These are phyloP conservation scores for Hydrozoanthus gracilis DNA, from an alignment of 92 coral and sea anemone genomes.

Conservation along the genomic window DNA sequence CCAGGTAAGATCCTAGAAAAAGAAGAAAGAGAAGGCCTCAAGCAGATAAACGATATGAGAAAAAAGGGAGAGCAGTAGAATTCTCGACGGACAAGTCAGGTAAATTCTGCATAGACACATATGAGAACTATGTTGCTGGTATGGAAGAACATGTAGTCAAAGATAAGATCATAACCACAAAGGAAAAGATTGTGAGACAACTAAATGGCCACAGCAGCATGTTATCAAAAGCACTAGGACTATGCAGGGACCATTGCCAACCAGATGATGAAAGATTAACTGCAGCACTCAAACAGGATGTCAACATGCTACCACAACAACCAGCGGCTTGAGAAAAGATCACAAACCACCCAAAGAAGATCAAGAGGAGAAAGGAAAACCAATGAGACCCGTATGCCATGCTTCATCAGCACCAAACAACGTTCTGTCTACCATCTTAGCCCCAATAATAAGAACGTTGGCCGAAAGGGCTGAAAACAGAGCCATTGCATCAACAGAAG, in stretches of 20 bases:
- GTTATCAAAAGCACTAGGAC: conserved; percentile 22
- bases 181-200: conserved; percentile 23
- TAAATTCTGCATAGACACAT: conserved; percentile 6
- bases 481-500: conserved; percentile 35
- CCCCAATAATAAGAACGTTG: conserved; percentile 7
- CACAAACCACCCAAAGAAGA: conserved; percentile 27
- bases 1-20: neutral
- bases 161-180: conserved; percentile 22
- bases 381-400: conserved; percentile 42
- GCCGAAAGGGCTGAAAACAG: conserved; percentile 19
- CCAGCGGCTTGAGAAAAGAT: conserved; percentile 36
- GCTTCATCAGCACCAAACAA: conserved; percentile 34
- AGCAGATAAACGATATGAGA: neutral
- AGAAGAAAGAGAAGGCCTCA: conserved; percentile 25
- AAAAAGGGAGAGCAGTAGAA: conserved; percentile 23
- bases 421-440: conserved; percentile 14
- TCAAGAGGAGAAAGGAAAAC: conserved; percentile 33
- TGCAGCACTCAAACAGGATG: conserved; percentile 4
- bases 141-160: conserved; percentile 31
- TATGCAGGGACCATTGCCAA: conserved; percentile 24
- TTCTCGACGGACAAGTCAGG: conserved; percentile 30
- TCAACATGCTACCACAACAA: conserved; percentile 33
- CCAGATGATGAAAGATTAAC: conserved; percentile 9
- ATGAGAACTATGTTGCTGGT: conserved; percentile 25
- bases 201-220: conserved; percentile 31